Conservation (phyloP, 2,888 invertebrate species). For the Thysanoteuthis rhombus region DNA sequence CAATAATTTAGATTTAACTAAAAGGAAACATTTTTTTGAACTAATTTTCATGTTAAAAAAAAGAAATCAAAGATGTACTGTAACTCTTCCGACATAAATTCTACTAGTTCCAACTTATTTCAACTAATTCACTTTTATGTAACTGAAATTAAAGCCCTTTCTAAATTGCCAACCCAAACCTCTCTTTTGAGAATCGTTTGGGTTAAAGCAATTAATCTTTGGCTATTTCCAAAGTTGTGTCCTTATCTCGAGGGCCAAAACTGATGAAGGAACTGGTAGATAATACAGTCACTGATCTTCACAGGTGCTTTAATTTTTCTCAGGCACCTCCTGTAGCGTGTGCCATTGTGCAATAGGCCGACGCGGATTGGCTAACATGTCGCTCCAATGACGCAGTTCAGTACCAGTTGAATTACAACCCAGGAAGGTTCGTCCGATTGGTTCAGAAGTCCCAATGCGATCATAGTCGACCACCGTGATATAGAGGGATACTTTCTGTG, state of each 20-base stretch:
- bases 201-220: background rate
- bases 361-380: slow-evolving; percentile 98
- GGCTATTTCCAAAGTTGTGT: slow-evolving; percentile 12
- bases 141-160: background rate
- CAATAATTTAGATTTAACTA: background rate
- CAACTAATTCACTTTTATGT: background rate
- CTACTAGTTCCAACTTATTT: background rate
- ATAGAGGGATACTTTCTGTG: slow-evolving; percentile 97
- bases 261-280: slow-evolving; percentile 14
- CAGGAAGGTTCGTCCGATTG: slow-evolving; percentile 91
- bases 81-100: background rate
- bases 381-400: slow-evolving; percentile 99
- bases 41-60: background rate
- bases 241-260: slow-evolving; percentile 20
- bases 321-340: slow-evolving; percentile 94
- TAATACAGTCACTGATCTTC: background rate
- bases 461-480: slow-evolving; percentile 99
- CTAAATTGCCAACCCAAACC: slow-evolving; percentile 12
- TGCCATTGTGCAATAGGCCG: slow-evolving; percentile 99
- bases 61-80: too few relatives aligned
- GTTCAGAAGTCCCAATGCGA: slow-evolving; percentile 99
- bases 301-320: slow-evolving; percentile 71
- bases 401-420: slow-evolving; percentile 98
- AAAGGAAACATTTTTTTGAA: background rate
- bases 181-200: background rate